Base-by-base conservation (phyloP, 1,140 invertebrate species). In the Drosophila kepulauana region DNA sequence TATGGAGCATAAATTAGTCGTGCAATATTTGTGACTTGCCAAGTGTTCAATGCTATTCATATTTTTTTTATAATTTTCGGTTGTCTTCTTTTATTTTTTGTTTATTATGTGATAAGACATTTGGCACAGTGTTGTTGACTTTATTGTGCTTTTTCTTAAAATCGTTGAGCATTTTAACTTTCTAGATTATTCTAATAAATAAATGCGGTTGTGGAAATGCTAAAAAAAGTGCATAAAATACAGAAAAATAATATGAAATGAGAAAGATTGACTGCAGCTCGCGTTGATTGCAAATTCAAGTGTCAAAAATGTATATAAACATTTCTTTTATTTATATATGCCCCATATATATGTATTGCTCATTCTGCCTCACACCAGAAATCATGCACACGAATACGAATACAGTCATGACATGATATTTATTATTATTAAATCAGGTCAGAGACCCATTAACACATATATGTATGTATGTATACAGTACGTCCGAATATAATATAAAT, bases 391-490 rank as follows among this genome's bases (percentile, higher is more conserved):
- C 35, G 2, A 8, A 38, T 10, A 38, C 33, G 7, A 33, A 43
- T 41, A 54, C 11, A n/a, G 15, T 28, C 20, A 20, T 54, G 63
- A 71, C 68, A 74, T 66, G 65, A 75, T 90, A 90, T 89, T 90
- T 89, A 84, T 91, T 91, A 88, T 91, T 90, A 86, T 90, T 90
- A 89, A 91, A 91, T 91, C 87, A 91, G 87, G 87, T 91, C 87
- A 91, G 87, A 91, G 87, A 91, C 87, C 87, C 87, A 91, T 91
- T 91, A 91, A 91, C 87, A 91, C 87, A 91, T 57, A 90, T 84
- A 74, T 43, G 62, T n/a, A 66, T 30, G 43, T 20, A 73, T 64
- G 33, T 57, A 51, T 56, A n/a, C n/a, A n/a, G n/a, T n/a, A 33
- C 30, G 13, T 13, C 38, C 10, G 33, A 41, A 11, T 35, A 59